Percentiles rank a stretch among this genome's conserved stretches.
Evolutionary conservation across 2,113 vertebrate genomes (phyloP).

Genomic region (Vulpes ferrilata): DNA sequence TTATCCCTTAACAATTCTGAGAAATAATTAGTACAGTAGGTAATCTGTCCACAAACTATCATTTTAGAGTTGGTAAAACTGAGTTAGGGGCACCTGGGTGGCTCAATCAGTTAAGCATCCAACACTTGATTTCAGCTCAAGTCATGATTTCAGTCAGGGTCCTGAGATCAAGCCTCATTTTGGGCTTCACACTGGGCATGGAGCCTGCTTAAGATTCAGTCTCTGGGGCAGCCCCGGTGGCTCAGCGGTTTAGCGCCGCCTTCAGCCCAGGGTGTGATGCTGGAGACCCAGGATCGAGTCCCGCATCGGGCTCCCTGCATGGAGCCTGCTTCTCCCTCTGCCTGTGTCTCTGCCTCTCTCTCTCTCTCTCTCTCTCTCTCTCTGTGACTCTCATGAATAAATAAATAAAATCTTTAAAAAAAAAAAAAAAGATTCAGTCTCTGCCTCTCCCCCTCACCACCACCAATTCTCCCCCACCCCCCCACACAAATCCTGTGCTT

Average conservation of each 20-base stretch:
- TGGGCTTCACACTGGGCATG: not conserved
- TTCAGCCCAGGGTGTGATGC: too few relatives aligned
- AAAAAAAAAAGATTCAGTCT: not conserved
- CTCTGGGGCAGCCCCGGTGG: not conserved
- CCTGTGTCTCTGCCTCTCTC: too few relatives aligned
- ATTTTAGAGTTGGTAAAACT: conserved; percentile 53
- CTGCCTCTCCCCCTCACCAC: not conserved
- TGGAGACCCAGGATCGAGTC: too few relatives aligned
- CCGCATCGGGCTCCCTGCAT: too few relatives aligned
- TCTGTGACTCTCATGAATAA: too few relatives aligned
- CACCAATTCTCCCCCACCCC: not conserved
- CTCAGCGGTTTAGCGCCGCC: too few relatives aligned
- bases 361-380: too few relatives aligned
- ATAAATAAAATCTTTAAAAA: too few relatives aligned
- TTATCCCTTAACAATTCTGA: conserved; percentile 24
- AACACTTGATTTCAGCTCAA: not conserved
- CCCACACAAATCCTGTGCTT: not conserved
- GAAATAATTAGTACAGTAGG: not conserved
- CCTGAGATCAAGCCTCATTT: not conserved
- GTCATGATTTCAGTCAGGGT: not conserved
- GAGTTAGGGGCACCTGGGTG: not conserved
- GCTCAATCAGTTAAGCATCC: not conserved
- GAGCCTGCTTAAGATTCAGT: not conserved
- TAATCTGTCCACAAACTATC: conserved; percentile 8
- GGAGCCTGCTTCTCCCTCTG: too few relatives aligned